Evolutionary conservation across 2,113 vertebrate genomes (phyloP).

Genomic region (Columbina picui): DNA sequence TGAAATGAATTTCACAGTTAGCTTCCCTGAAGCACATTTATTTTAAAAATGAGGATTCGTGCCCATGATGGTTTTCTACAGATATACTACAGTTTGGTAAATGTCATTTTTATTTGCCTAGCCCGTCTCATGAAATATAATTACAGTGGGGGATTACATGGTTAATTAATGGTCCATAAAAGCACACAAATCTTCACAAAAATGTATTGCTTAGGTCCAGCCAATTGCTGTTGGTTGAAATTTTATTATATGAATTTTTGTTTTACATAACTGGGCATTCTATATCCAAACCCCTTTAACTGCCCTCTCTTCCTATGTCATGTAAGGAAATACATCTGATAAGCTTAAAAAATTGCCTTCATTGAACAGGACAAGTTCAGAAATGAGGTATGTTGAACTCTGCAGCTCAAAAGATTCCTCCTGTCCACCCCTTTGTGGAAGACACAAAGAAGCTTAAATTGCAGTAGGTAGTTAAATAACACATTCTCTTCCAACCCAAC

Average conservation of each 20-base stretch:
- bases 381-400: not conserved
- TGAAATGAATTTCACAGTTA: constrained; percentile 5
- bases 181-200: not conserved
- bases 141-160: constrained; percentile 7
- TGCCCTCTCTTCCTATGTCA: not conserved
- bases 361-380: not conserved
- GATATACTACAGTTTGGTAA: constrained; percentile 18
- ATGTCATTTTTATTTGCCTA: constrained; percentile 22
- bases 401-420: not conserved
- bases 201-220: not conserved
- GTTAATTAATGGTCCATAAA: constrained; percentile 32
- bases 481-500: not conserved
- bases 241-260: not conserved
- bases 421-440: not conserved
- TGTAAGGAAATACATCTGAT: not conserved
- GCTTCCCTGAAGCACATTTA: not conserved
- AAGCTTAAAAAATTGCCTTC: not conserved
- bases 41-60: not conserved
- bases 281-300: not conserved
- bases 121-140: constrained; percentile 18
- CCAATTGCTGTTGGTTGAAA: not conserved
- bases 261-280: not conserved
- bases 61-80: not conserved
- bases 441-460: not conserved
- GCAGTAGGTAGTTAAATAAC: not conserved